Percentiles rank a stretch among this genome's conserved stretches.
phyloP scores from a whole-genome alignment of 2,888 invertebrate species.

The Yponomeuta evonymella region DNA sequence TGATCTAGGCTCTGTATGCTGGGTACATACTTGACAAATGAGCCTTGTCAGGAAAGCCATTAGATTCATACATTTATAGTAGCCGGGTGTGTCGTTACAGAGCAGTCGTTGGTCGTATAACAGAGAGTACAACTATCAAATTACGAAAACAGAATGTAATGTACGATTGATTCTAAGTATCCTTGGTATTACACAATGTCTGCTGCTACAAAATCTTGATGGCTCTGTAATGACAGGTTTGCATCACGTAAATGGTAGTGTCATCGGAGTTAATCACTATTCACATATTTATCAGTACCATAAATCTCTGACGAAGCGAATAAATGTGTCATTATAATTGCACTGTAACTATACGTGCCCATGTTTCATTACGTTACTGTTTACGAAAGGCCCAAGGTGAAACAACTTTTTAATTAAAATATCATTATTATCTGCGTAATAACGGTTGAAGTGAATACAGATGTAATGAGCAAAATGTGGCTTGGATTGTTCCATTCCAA shows the following conservation, averaged over 20 bases:
- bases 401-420: background rate
- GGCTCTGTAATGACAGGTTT: background rate
- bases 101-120: no score
- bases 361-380: background rate
- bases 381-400: background rate
- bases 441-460: background rate
- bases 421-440: conserved; percentile 2
- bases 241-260: background rate
- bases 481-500: background rate
- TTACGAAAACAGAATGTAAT: no score
- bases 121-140: no score
- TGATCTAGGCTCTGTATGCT: no score
- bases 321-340: background rate
- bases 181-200: background rate
- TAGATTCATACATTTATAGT: no score
- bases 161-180: no score
- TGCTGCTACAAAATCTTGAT: background rate
- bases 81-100: no score
- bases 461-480: background rate
- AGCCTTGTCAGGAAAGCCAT: no score
- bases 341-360: background rate
- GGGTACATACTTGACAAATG: no score
- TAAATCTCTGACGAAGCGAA: background rate
- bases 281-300: background rate
- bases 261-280: background rate